Conservation (phyloP, 2,797 vertebrate species). For the Bradypodion ventrale region DNA sequence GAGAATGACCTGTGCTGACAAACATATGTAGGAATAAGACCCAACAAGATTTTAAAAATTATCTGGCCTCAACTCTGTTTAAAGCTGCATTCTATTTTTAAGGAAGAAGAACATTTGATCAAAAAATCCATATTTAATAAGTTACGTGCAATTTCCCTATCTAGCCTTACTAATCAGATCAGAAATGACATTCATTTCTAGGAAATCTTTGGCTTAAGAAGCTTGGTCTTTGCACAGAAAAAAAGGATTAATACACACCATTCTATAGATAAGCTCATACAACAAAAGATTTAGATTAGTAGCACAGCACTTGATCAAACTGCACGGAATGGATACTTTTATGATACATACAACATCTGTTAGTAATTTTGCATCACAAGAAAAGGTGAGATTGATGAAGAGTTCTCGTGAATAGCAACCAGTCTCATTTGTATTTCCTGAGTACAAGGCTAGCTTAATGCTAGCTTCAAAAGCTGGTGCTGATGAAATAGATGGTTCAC, state of each 20-base stretch:
- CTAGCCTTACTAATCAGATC: conserved; percentile 64
- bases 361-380: conserved; percentile 45
- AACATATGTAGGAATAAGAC: neutral
- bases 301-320: conserved; percentile 44
- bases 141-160: conserved; percentile 61
- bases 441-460: neutral
- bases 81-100: neutral
- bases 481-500: neutral
- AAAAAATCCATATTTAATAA: conserved; percentile 59
- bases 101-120: neutral
- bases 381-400: conserved; percentile 18
- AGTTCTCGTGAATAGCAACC: conserved; percentile 26
- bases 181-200: conserved; percentile 65
- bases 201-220: conserved; percentile 67
- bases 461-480: neutral
- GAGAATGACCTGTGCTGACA: neutral
- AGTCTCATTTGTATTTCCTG: conserved; percentile 24
- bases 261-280: conserved; percentile 37
- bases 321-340: conserved; percentile 49
- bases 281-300: conserved; percentile 61
- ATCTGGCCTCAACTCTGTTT: neutral
- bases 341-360: conserved; percentile 57
- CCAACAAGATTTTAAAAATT: conserved; percentile 2
- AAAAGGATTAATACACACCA: conserved; percentile 56
- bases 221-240: conserved; percentile 69